phyloP scores from a whole-genome alignment of 2,888 invertebrate genomes.

The Subacronicta megacephala region DNA sequence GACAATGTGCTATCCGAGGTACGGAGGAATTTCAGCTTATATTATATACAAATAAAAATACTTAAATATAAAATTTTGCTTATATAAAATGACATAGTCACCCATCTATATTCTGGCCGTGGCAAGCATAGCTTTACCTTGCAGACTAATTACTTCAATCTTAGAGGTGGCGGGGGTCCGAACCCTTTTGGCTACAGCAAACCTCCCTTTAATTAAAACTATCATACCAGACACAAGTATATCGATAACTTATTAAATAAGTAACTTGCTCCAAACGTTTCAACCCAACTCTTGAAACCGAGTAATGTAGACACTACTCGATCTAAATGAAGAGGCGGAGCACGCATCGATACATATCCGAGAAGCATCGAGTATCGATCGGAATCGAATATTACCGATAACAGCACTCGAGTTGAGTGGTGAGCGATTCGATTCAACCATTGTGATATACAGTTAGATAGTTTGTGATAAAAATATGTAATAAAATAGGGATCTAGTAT shows the following conservation, averaged over 20 bases:
- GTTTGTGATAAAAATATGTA: conserved; percentile 4
- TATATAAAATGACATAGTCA: too few species aligned
- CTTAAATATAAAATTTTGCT: too few species aligned
- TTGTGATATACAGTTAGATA: conserved; percentile 4
- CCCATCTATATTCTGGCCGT: too few species aligned
- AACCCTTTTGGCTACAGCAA: neutral
- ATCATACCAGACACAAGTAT: neutral
- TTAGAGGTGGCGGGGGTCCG: too few species aligned
- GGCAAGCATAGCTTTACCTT: neutral
- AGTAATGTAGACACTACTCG: conserved; percentile 48
- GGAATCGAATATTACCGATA: conserved; percentile 65
- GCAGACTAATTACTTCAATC: neutral
- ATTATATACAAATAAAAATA: too few species aligned
- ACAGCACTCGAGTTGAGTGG: conserved; percentile 56
- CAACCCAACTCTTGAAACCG: conserved; percentile 34
- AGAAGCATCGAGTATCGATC: conserved; percentile 57
- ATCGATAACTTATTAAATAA: conserved; percentile 1
- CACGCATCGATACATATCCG: conserved; percentile 63
- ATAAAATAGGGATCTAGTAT: too few species aligned
- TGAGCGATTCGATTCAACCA: conserved; percentile 22
- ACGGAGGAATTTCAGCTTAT: too few species aligned
- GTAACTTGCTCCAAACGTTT: conserved; percentile 16
- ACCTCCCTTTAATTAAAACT: neutral
- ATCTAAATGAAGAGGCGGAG: conserved; percentile 61
- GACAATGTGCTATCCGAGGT: too few species aligned